Evolutionary conservation across 2,888 invertebrate genomes (phyloP).

Genomic region (Oligia strigilis): DNA sequence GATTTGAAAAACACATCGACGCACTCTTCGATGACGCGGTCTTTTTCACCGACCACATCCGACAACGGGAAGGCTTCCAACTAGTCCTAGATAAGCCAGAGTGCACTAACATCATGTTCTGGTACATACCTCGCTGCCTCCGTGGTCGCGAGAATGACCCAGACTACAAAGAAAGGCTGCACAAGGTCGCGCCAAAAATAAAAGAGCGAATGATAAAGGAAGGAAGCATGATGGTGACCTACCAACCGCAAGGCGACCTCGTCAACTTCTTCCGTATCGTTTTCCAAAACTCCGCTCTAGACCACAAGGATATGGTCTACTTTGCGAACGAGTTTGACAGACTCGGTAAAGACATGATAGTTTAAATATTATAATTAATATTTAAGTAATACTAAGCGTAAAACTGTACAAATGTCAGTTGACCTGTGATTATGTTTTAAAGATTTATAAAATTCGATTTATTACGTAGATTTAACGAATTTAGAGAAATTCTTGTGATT

Average conservation of each 20-base stretch:
- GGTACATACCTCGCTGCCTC: constrained; percentile 96
- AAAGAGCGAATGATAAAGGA: constrained; percentile 98
- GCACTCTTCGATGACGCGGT: constrained; percentile 94
- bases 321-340: constrained; percentile 97
- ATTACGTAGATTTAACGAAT: constrained; percentile 57
- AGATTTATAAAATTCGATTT: constrained; percentile 48
- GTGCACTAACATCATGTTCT: constrained; percentile 98
- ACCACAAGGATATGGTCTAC: constrained; percentile 95
- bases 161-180: constrained; percentile 92
- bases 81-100: constrained; percentile 95
- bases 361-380: constrained; percentile 71
- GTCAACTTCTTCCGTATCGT: constrained; percentile 99
- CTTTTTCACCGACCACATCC: constrained; percentile 93
- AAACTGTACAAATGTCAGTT: constrained; percentile 68
- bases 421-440: constrained; percentile 81
- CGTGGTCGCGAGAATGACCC: constrained; percentile 88
- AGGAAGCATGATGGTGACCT: constrained; percentile 98
- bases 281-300: constrained; percentile 96
- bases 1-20: constrained; percentile 94
- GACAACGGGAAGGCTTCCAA: constrained; percentile 93
- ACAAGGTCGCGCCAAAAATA: constrained; percentile 96
- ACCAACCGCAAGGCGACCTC: constrained; percentile 95
- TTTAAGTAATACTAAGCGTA: constrained; percentile 63
- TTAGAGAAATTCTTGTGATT: constrained; percentile 44
- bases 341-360: constrained; percentile 92